These are phyloP conservation scores for Monochamus saltuarius DNA, from an alignment of 1,140 invertebrate species.

Conservation along the genomic window DNA sequence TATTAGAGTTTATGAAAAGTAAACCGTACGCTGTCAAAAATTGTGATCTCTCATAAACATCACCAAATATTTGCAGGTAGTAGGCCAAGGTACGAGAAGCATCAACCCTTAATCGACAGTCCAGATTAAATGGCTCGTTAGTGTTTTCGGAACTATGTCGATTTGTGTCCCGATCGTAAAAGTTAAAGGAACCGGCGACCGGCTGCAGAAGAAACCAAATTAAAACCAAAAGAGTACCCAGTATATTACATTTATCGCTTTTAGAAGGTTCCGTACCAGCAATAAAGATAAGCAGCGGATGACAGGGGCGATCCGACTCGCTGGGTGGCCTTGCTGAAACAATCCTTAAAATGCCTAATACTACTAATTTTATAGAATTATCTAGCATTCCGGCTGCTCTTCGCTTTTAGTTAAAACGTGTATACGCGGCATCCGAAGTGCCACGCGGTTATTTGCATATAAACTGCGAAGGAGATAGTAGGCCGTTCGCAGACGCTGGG, in stretches of 20 bases:
- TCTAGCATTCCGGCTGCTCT: conserved; percentile 15
- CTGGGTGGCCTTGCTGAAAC: conserved; percentile 14
- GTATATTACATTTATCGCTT: conserved; percentile 18
- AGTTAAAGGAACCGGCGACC: conserved; percentile 1
- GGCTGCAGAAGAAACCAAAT: conserved; percentile 11
- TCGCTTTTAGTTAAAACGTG: conserved; percentile 17
- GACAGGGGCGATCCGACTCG: background rate
- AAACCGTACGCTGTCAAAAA: no score
- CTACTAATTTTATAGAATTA: conserved; percentile 16
- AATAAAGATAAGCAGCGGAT: conserved; percentile 13
- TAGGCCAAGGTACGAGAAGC: no score
- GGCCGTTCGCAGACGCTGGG: no score
- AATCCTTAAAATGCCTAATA: conserved; percentile 16
- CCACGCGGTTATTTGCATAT: conserved; percentile 13
- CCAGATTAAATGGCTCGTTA: conserved; percentile 7
- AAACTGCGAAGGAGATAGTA: conserved; percentile 4
- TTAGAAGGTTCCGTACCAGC: conserved; percentile 14
- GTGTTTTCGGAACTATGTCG: conserved; percentile 4
- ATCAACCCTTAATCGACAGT: no score
- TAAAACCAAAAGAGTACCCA: conserved; percentile 15
- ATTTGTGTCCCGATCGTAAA: conserved; percentile 4
- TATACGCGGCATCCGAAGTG: conserved; percentile 11
- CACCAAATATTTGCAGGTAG: no score
- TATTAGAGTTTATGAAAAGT: no score
- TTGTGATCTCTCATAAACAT: no score